Conservation (phyloP, 1,140 invertebrate species). For the Apocrypta bakeri region DNA sequence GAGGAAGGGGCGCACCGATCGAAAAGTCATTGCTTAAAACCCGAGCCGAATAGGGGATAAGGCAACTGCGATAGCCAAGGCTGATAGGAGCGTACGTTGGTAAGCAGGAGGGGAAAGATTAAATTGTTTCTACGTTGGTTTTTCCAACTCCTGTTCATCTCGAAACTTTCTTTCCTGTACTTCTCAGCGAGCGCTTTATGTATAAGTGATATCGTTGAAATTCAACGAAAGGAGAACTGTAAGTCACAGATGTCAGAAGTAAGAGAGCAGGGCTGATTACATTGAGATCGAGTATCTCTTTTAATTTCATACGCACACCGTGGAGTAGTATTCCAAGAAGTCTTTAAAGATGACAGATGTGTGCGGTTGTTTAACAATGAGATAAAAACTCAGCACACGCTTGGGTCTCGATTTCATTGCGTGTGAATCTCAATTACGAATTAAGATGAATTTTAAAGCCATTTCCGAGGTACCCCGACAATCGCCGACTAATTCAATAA, state of each 20-base stretch:
- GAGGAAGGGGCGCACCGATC: constrained; percentile 24
- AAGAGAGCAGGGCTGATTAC: background rate
- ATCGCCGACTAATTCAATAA: background rate
- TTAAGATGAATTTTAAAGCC: background rate
- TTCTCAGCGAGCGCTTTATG: background rate
- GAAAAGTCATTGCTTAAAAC: constrained; percentile 39
- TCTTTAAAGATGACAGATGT: background rate
- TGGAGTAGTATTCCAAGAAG: background rate
- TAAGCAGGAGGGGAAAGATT: background rate
- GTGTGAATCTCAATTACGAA: background rate
- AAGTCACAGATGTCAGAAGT: too few relatives aligned
- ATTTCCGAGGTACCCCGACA: too few relatives aligned
- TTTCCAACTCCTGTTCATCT: background rate
- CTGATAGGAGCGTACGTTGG: background rate
- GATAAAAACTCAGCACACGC: too few relatives aligned
- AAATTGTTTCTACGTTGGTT: constrained; percentile 1
- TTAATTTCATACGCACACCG: background rate
- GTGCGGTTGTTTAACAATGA: background rate
- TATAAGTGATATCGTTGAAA: background rate
- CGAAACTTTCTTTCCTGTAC: background rate
- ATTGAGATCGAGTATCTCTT: background rate
- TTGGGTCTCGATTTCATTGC: background rate
- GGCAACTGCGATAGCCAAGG: background rate
- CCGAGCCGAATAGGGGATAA: constrained; percentile 33
- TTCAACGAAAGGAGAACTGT: background rate